phyloP scores from a whole-genome alignment of 2,797 vertebrate genomes.

The Gadopsis bispinosus region DNA sequence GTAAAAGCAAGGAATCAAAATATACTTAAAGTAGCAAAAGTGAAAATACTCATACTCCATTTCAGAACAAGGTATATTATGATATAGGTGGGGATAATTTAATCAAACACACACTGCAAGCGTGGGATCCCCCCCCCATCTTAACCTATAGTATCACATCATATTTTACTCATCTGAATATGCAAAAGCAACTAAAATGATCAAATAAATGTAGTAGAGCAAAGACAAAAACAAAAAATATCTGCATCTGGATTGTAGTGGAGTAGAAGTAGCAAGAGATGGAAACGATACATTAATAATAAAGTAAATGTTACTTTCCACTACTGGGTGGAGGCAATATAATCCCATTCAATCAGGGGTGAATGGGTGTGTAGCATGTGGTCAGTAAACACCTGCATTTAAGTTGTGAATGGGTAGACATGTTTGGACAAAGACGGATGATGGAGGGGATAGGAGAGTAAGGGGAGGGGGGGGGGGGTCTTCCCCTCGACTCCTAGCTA shows the following conservation, averaged over 20 bases:
- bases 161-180: not conserved
- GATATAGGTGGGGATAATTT: not conserved
- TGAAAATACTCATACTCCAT: not conserved
- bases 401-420: not conserved
- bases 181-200: not conserved
- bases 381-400: not conserved
- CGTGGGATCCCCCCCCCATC: not conserved
- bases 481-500: constrained; percentile 37
- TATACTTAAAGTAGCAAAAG: not conserved
- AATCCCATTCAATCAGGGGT: not conserved
- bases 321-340: not conserved
- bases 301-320: not conserved
- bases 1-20: not conserved
- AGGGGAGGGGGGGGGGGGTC: not conserved
- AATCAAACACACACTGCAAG: too few species aligned
- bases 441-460: not conserved
- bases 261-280: not conserved
- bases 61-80: not conserved
- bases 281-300: too few species aligned
- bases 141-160: not conserved
- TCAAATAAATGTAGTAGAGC: not conserved
- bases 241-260: not conserved
- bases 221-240: not conserved
- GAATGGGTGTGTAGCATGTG: not conserved
- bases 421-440: constrained; percentile 5